phyloP scores from a whole-genome alignment of 2,113 vertebrate species.

The Girardinichthys multiradiatus region DNA sequence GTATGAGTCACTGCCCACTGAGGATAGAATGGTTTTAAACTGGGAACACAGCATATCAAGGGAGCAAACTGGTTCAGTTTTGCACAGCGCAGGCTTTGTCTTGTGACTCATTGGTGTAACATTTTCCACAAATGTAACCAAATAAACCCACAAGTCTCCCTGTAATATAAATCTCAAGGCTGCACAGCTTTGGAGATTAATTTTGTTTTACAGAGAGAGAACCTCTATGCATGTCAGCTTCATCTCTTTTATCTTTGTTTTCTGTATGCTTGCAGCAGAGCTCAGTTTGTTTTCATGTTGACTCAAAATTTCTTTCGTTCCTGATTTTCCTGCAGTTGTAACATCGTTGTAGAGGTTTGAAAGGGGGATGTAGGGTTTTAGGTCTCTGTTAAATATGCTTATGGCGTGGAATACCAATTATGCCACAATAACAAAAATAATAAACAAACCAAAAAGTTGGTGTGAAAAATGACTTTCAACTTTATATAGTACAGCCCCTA shows the following conservation, averaged over 20 bases:
- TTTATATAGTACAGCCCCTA: too few species aligned
- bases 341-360: background rate
- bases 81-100: slow-evolving; percentile 35
- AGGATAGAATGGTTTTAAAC: slow-evolving; percentile 45
- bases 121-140: slow-evolving; percentile 67
- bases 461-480: background rate
- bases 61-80: slow-evolving; percentile 41
- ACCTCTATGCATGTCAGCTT: slow-evolving; percentile 5
- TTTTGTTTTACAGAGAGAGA: slow-evolving; percentile 33
- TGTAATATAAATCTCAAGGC: slow-evolving; percentile 61
- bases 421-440: background rate
- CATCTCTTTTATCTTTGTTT: slow-evolving; percentile 11
- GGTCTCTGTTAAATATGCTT: background rate
- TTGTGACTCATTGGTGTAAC: slow-evolving; percentile 63
- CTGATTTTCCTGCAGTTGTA: slow-evolving; percentile 16
- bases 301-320: slow-evolving; percentile 14
- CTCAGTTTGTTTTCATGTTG: slow-evolving; percentile 11
- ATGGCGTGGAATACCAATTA: background rate
- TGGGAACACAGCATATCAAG: slow-evolving; percentile 30
- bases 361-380: slow-evolving; percentile 10
- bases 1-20: slow-evolving; percentile 82
- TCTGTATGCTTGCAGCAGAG: background rate
- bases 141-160: slow-evolving; percentile 45
- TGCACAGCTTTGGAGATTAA: slow-evolving; percentile 45
- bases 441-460: background rate